Percentiles rank a stretch among this genome's conserved stretches.
These are phyloP conservation scores for Drosophila atripex DNA, from an alignment of 2,888 invertebrate species.

Conservation along the genomic window DNA sequence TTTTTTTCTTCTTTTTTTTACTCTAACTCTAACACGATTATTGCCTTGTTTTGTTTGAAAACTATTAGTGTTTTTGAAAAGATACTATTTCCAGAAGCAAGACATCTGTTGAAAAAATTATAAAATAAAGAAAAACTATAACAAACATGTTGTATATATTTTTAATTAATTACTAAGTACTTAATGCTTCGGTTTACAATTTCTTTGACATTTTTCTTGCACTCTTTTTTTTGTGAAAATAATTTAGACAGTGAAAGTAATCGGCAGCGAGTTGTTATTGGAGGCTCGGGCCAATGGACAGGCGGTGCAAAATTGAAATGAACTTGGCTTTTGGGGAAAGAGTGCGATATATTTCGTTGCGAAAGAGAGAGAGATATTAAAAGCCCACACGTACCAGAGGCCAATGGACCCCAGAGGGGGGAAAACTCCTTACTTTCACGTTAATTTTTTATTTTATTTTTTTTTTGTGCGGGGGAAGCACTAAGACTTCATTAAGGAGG, in stretches of 20 bases:
- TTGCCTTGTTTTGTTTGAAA: not conserved
- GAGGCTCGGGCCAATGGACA: conserved; percentile 19
- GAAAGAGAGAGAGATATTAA: conserved; percentile 37
- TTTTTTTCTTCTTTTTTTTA: conserved; percentile 28
- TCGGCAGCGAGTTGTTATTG: conserved; percentile 52
- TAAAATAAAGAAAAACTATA: not conserved
- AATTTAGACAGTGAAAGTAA: conserved; percentile 77
- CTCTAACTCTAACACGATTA: not conserved
- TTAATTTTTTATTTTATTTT: not conserved
- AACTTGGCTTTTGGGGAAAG: conserved; percentile 45
- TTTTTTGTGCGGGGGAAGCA: conserved; percentile 53
- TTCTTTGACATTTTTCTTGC: not conserved
- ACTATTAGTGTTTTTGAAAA: too few relatives aligned
- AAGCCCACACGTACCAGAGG: conserved; percentile 52
- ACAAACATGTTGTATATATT: too few relatives aligned
- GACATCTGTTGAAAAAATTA: not conserved
- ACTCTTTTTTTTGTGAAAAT: conserved; percentile 41
- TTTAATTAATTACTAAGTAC: conserved; percentile 3
- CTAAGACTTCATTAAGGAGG: conserved; percentile 68
- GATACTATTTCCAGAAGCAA: too few relatives aligned
- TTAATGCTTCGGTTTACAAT: not conserved
- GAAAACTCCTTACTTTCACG: not conserved
- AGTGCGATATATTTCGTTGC: not conserved
- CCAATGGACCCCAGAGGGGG: conserved; percentile 19
- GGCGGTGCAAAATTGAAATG: conserved; percentile 59